Evolutionary conservation across 2,888 invertebrate species (phyloP).

Genomic region (Liopterus haemorrhoidalis): DNA sequence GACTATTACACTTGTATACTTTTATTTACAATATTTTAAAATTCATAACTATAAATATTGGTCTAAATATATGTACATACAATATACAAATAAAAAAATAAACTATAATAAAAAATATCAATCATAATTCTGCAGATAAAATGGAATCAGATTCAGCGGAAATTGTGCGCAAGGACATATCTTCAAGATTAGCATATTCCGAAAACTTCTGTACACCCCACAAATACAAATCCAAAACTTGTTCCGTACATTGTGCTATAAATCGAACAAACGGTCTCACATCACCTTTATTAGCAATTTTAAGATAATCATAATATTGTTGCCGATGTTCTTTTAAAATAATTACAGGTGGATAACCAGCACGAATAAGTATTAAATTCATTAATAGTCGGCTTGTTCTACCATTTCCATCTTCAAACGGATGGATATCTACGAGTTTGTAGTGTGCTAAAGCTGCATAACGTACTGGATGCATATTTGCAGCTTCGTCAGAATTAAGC

Average conservation of each 20-base stretch:
- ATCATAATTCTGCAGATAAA: no score
- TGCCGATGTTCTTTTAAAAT: constrained; percentile 81
- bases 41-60: no score
- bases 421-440: constrained; percentile 94
- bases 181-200: constrained; percentile 35
- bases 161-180: constrained; percentile 17
- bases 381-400: constrained; percentile 90
- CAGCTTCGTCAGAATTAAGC: constrained; percentile 84
- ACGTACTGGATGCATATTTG: constrained; percentile 83
- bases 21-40: no score
- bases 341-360: constrained; percentile 93
- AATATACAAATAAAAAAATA: constrained; percentile 34
- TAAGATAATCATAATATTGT: constrained; percentile 81
- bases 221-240: constrained; percentile 79
- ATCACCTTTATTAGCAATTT: constrained; percentile 90
- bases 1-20: no score
- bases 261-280: constrained; percentile 93
- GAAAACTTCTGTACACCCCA: constrained; percentile 71
- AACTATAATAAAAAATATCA: not conserved
- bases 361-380: constrained; percentile 93
- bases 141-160: constrained; percentile 7
- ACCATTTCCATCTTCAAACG: constrained; percentile 95
- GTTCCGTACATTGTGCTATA: constrained; percentile 87
- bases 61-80: no score
- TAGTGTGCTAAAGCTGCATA: constrained; percentile 95